Evolutionary conservation across 2,797 vertebrate genomes (phyloP).

Genomic region (Chaunax sp.): DNA sequence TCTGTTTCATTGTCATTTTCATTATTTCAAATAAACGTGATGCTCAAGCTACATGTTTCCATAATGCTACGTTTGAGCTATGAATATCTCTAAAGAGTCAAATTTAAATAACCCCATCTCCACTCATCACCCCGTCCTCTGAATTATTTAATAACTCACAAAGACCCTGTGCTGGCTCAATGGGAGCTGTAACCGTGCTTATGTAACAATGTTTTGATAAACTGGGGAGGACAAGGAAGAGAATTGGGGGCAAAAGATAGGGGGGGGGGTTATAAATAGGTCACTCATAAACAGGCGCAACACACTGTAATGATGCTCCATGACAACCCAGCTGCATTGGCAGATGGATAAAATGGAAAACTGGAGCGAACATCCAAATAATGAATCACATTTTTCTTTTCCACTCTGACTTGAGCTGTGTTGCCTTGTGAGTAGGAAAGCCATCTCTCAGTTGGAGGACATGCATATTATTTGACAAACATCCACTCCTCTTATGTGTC

Average conservation of each 20-base stretch:
- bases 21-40: background rate
- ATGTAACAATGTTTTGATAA: conserved; percentile 53
- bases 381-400: background rate
- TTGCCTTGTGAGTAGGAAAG: background rate
- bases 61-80: conserved; percentile 18
- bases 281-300: conserved; percentile 70
- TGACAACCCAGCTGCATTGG: conserved; percentile 79
- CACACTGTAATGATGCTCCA: conserved; percentile 65
- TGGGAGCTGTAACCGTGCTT: conserved; percentile 36
- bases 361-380: conserved; percentile 68
- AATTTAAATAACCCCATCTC: conserved; percentile 50
- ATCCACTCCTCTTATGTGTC: background rate
- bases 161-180: conserved; percentile 34
- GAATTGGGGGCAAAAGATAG: conserved; percentile 67
- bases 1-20: background rate
- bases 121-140: conserved; percentile 35
- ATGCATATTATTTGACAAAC: background rate
- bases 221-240: conserved; percentile 55
- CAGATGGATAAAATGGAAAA: conserved; percentile 78
- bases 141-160: conserved; percentile 59
- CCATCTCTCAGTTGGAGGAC: conserved; percentile 2
- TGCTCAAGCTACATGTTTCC: no score
- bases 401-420: background rate
- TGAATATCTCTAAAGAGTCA: conserved; percentile 41
- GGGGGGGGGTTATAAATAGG: conserved; percentile 80